Evolutionary conservation across 1,140 invertebrate genomes (phyloP), one percentile per base, ranked within the genome.

Genomic region (Drosophila yakuba): DNA sequence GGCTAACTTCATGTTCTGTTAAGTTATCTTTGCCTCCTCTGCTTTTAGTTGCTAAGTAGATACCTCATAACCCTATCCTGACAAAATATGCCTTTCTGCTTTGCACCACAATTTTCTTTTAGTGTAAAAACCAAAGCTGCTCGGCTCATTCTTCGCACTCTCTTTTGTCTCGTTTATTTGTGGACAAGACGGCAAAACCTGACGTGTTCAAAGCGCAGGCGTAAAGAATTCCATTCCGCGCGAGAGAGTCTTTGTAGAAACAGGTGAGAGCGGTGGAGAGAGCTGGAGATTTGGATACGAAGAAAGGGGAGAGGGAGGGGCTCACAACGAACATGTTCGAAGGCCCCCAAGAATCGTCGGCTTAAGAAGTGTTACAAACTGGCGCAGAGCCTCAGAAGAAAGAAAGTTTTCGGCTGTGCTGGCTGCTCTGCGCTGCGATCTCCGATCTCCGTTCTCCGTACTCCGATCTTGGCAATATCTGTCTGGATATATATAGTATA

Each of bases 351-450:
- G 80, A 67, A 64, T 62, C 25, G 50, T 44, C 45, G 78, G 74
- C 88, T 91, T 91, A 91, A 91, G 89, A 91, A 91, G 89, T 86
- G 75, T 91, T 85, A 85, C 80, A 91, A 77, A 64, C 80, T 75
- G 67, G 68, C 62, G 61, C 60, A 67, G 68, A 54, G 54, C 38
- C 71, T 54, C 89, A 91, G 78, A 89, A 85, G 89, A 89, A 89
- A 91, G 89, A 91, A 91, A 91, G 89, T 91, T 91, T 91, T 78
- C 81, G 73, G 52, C 71, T 71, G 82, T 63, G 81, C 74, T 78
- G 81, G 89, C 80, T 89, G 89, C 58, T 67, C 44, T 48, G 56
- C 59, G 39, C 51, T 66, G 60, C 48, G 48, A 51, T 51, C 57
- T 69, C 51, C 55, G 62, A 66, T 52, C 55, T 59, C 44, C 23